Evolutionary conservation across 2,888 invertebrate genomes (phyloP).

Genomic region (Chloroclysta siterata): DNA sequence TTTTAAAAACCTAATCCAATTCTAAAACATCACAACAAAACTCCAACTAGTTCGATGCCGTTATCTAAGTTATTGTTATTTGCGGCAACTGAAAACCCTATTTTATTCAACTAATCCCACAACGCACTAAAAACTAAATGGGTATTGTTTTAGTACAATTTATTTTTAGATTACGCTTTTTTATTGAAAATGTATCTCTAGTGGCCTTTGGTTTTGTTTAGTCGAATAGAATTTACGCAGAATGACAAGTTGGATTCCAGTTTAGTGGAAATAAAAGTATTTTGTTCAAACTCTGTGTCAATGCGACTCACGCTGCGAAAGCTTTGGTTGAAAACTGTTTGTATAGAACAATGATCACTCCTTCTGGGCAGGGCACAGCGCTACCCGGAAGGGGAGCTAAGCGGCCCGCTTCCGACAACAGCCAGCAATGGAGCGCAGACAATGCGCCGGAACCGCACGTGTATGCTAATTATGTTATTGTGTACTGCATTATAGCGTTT

Average conservation of each 20-base stretch:
- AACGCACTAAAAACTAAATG: conserved; percentile 33
- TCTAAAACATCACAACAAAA: conserved; percentile 9
- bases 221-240: conserved; percentile 15
- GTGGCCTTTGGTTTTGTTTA: conserved; percentile 22
- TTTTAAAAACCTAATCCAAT: neutral
- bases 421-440: conserved; percentile 29
- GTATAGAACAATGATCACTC: neutral
- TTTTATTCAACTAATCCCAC: conserved; percentile 42
- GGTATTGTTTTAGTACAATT: conserved; percentile 37
- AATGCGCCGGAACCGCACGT: conserved; percentile 33
- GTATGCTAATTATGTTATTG: conserved; percentile 42
- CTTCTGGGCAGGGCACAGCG: conserved; percentile 5
- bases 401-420: conserved; percentile 34
- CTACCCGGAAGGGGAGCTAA: conserved; percentile 32
- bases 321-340: neutral
- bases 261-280: neutral
- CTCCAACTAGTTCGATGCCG: conserved; percentile 19
- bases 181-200: conserved; percentile 29
- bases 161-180: conserved; percentile 37
- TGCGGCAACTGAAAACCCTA: conserved; percentile 24
- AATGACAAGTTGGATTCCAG: neutral
- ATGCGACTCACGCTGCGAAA: neutral
- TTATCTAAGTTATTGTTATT: conserved; percentile 40
- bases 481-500: conserved; percentile 29
- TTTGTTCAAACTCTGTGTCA: conserved; percentile 1